Evolutionary conservation across 2,113 vertebrate genomes (phyloP).

Genomic region (Macaca nemestrina): DNA sequence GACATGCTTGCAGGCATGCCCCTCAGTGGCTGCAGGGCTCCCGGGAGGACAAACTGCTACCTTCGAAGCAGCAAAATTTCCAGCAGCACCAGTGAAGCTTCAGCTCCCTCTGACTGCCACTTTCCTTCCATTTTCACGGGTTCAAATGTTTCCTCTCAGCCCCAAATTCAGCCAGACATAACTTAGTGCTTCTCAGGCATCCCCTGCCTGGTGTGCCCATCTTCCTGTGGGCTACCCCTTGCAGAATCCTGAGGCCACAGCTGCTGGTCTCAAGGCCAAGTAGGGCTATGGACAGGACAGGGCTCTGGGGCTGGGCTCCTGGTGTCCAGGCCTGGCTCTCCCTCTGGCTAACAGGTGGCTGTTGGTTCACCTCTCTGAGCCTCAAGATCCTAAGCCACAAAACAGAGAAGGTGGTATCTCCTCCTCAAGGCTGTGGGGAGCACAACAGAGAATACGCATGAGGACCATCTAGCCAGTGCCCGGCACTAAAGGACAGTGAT

Average conservation of each 20-base stretch:
- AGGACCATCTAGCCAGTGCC: accelerated
- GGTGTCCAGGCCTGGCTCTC: background rate
- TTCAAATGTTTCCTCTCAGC: background rate
- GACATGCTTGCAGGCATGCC: background rate
- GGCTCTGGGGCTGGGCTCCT: background rate
- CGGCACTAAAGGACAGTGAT: accelerated
- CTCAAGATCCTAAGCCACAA: accelerated
- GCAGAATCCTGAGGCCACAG: background rate
- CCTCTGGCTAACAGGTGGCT: no score
- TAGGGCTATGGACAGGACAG: background rate
- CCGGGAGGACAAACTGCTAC: background rate
- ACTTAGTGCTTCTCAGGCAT: accelerated
- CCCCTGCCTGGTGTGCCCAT: accelerated
- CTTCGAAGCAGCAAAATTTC: background rate
- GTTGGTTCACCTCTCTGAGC: background rate
- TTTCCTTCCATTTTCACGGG: background rate
- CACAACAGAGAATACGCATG: accelerated
- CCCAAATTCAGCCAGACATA: background rate
- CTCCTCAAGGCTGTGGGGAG: background rate
- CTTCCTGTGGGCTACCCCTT: background rate
- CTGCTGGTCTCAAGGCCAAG: background rate
- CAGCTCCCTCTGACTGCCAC: no score
- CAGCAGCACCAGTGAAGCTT: background rate
- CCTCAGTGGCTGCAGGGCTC: background rate
- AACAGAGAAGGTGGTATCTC: accelerated